Conservation (phyloP, 2,888 invertebrate genomes). For the Cecidostiba fungosa region DNA sequence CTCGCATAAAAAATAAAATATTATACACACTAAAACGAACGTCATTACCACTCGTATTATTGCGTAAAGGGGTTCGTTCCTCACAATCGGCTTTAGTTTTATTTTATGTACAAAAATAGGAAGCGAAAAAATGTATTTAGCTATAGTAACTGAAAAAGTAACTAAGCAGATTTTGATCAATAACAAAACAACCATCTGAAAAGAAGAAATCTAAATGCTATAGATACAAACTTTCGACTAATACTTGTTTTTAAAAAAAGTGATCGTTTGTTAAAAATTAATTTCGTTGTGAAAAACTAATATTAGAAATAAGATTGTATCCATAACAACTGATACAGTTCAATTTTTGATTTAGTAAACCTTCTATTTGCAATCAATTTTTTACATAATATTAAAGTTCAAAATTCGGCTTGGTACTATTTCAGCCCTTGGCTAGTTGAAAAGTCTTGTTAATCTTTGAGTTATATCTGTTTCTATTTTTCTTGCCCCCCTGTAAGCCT, state of each 20-base stretch:
- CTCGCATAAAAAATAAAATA: conserved; percentile 70
- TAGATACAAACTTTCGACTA: conserved; percentile 23
- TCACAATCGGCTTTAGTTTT: conserved; percentile 66
- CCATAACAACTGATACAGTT: conserved; percentile 10
- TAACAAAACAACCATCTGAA: conserved; percentile 48
- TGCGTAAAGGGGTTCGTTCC: conserved; percentile 68
- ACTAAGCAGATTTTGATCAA: conserved; percentile 51
- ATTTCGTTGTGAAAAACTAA: neutral
- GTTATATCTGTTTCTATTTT: conserved; percentile 30
- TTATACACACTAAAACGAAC: conserved; percentile 71
- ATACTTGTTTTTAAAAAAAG: neutral
- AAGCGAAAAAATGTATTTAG: conserved; percentile 67
- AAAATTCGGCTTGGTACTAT: conserved; percentile 45
- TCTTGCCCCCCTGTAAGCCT: conserved; percentile 48
- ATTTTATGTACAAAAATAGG: conserved; percentile 70
- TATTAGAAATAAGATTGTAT: conserved; percentile 29
- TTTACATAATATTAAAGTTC: conserved; percentile 42
- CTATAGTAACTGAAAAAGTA: conserved; percentile 34
- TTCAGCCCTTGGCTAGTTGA: conserved; percentile 22
- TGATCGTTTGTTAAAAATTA: neutral
- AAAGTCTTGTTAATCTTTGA: conserved; percentile 54
- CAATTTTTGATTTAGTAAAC: conserved; percentile 1
- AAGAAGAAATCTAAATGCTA: neutral
- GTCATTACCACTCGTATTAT: conserved; percentile 64
- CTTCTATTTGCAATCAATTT: neutral